Percentiles rank a stretch among this genome's conserved stretches.
Conservation (phyloP, 2,888 invertebrate genomes). For the Scaptomyza tumidula region DNA sequence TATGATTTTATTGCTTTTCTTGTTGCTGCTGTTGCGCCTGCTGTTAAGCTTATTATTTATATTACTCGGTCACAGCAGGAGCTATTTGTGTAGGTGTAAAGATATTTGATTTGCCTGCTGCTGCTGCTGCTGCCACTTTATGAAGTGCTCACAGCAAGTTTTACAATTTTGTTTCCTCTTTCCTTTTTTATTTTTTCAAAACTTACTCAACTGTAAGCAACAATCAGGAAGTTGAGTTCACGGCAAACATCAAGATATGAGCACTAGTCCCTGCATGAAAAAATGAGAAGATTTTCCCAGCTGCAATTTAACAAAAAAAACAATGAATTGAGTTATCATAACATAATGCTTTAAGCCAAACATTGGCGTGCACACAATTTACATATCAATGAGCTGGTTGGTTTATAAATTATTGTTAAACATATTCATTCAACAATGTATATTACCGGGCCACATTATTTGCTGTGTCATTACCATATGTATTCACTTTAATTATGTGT, state of each 20-base stretch:
- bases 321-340: constrained; percentile 17
- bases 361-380: constrained; percentile 38
- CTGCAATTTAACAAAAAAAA: constrained; percentile 28
- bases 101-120: constrained; percentile 61
- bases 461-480: not conserved
- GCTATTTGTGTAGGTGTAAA: constrained; percentile 55
- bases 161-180: constrained; percentile 54
- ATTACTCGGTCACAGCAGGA: constrained; percentile 56
- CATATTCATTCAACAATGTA: constrained; percentile 40
- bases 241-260: constrained; percentile 36
- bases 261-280: constrained; percentile 15
- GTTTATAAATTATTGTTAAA: constrained; percentile 33
- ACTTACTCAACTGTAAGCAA: constrained; percentile 64
- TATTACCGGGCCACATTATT: constrained; percentile 4
- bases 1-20: constrained; percentile 56
- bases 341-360: constrained; percentile 25
- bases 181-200: constrained; percentile 25
- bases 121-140: constrained; percentile 52
- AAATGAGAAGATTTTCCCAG: constrained; percentile 20
- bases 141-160: constrained; percentile 72
- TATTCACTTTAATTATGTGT: not conserved
- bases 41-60: constrained; percentile 74
- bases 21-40: constrained; percentile 52
- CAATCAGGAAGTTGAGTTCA: constrained; percentile 64
- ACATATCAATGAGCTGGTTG: constrained; percentile 52